Base-by-base conservation (phyloP, 2,797 vertebrate genomes). In the Aldrovandia affinis region DNA sequence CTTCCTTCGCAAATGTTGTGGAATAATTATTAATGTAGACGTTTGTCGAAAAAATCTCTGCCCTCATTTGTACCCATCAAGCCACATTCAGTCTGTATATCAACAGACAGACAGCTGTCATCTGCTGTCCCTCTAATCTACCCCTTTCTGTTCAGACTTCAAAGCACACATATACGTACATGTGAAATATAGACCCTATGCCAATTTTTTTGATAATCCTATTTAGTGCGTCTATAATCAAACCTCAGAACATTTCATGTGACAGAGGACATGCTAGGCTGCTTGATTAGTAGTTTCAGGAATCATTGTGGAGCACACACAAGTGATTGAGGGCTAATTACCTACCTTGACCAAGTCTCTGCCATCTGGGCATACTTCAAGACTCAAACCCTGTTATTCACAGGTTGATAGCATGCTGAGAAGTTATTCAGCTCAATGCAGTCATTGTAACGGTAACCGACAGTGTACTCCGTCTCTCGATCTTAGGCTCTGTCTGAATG, bases 261-360 rank as follows among this genome's bases (percentile, higher is more conserved):
- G 14, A 28, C 42, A 30, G 28, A 15, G 30, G 78, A 36, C 78
- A 33, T 20, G 15, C 28, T 81, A 81, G 33, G 30, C 18, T 22
- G 80, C 6, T 65, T 28, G 22, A 81, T 81, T 61, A 57, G 28
- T 81, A 81, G 54, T 42, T 42, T 8, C 54, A 30, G 80, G 28
- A 28, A 52, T 55, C 9, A 18, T n/a, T n/a, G 50, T 52, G 39
- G 12, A 18, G 28, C 44, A 84, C 8, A 28, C 20, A 18, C 50
- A 81, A 84, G 61, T 84, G 78, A 65, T 70, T 81, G 78, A 42
- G 33, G 78, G 52, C 61, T 73, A 73, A 84, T 84, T 81, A 84
- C 44, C 83, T 39, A 52, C 28, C 65, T 80, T 73, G 83, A 81
- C 80, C 61, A n/a, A 54, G 61, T 68, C 50, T 70, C 47, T 44